These are phyloP conservation scores for Silurus meridionalis DNA, from an alignment of 2,113 vertebrate genomes.

Conservation along the genomic window DNA sequence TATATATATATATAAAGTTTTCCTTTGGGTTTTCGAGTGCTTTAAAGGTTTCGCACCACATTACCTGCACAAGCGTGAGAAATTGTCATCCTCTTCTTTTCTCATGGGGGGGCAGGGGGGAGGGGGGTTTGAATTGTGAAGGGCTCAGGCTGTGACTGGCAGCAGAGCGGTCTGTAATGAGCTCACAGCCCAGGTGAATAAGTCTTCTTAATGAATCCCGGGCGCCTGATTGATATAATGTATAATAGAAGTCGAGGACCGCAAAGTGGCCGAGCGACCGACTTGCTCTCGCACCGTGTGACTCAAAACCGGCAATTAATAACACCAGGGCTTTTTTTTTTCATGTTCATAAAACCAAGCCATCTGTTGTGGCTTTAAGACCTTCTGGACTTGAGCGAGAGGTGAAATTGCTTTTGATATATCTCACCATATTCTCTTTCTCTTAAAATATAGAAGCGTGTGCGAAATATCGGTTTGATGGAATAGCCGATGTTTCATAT, in stretches of 20 bases:
- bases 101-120: background rate
- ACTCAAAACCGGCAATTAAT: conserved; percentile 41
- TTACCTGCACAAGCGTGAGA: conserved; percentile 58
- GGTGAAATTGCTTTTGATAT: background rate
- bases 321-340: background rate
- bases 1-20: background rate
- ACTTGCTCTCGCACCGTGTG: conserved; percentile 36
- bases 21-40: conserved; percentile 36
- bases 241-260: conserved; percentile 51
- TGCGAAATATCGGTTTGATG: conserved; percentile 10
- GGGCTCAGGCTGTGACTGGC: conserved; percentile 49
- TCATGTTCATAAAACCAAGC: conserved; percentile 5
- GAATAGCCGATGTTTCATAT: conserved; percentile 31
- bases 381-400: background rate
- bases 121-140: conserved; percentile 38
- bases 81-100: conserved; percentile 49
- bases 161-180: conserved; percentile 48
- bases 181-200: conserved; percentile 24
- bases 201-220: conserved; percentile 58
- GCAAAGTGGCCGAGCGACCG: conserved; percentile 35
- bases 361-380: conserved; percentile 11
- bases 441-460: conserved; percentile 18
- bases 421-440: background rate
- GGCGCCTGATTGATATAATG: conserved; percentile 37
- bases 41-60: conserved; percentile 61